A percentile compares a stretch with the other conserved stretches of the same genome.
These are phyloP conservation scores for Caenorhabditis sp. DNA, from an alignment of 2,888 invertebrate species.

Conservation along the genomic window DNA sequence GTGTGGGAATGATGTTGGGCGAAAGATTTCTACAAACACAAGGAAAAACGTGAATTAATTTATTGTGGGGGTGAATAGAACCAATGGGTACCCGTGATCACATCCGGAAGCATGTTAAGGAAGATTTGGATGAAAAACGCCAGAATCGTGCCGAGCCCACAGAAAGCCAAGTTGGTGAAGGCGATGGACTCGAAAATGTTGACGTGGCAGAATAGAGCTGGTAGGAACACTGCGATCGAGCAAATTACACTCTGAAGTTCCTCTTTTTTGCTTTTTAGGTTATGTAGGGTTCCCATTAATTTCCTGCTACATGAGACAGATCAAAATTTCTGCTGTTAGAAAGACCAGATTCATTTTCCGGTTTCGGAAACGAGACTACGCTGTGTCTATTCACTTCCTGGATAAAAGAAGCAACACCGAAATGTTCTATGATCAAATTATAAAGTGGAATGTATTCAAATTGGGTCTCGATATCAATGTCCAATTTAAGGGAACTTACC, in stretches of 20 bases:
- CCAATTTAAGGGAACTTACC: too few relatives aligned
- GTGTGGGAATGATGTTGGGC: background rate
- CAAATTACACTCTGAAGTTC: slow-evolving; percentile 56
- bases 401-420: too few relatives aligned
- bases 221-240: slow-evolving; percentile 55
- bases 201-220: slow-evolving; percentile 56
- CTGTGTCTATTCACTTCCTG: too few relatives aligned
- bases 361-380: too few relatives aligned
- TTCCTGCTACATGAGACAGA: too few relatives aligned
- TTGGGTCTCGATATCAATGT: too few relatives aligned
- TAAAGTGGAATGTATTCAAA: too few relatives aligned
- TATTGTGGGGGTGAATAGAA: slow-evolving; percentile 15
- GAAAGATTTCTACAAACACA: background rate
- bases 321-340: too few relatives aligned
- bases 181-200: slow-evolving; percentile 61
- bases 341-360: too few relatives aligned
- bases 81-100: slow-evolving; percentile 49
- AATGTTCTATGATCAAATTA: too few relatives aligned
- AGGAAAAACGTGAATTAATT: background rate
- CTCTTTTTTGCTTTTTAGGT: background rate
- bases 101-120: slow-evolving; percentile 41
- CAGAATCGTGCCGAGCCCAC: slow-evolving; percentile 13
- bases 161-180: slow-evolving; percentile 42
- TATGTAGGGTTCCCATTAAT: background rate
- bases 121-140: slow-evolving; percentile 44